phyloP scores from a whole-genome alignment of 2,888 invertebrate genomes.

The Aleiodes testaceus region DNA sequence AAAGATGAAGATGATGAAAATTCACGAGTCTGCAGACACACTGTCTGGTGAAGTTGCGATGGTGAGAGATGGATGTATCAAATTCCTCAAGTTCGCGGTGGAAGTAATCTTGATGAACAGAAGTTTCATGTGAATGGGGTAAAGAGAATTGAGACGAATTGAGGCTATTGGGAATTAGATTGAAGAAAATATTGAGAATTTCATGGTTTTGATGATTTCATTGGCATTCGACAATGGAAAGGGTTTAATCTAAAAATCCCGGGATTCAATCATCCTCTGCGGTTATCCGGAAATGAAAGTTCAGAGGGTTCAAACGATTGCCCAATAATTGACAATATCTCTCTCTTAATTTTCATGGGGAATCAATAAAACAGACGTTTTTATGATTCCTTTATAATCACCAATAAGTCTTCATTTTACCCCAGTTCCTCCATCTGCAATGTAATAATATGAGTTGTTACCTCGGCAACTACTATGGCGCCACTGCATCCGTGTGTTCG shows the following conservation, averaged over 20 bases:
- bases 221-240: too few species aligned
- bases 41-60: background rate
- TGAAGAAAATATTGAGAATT: too few species aligned
- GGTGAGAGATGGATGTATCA: conserved; percentile 17
- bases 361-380: background rate
- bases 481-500: conserved; percentile 33
- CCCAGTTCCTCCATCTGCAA: conserved; percentile 43
- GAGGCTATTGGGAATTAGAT: too few species aligned
- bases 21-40: conserved; percentile 17
- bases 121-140: background rate
- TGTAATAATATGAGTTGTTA: conserved; percentile 60
- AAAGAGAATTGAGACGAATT: background rate
- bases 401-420: background rate
- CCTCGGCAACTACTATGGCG: too few species aligned
- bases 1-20: conserved; percentile 42
- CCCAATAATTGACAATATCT: too few species aligned
- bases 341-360: too few species aligned
- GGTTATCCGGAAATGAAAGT: too few species aligned
- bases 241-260: too few species aligned
- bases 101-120: background rate
- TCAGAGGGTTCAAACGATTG: too few species aligned
- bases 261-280: too few species aligned
- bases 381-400: background rate
- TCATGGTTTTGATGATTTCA: too few species aligned
- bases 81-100: background rate